Evolutionary conservation across 2,113 vertebrate species (phyloP).

Genomic region (Ictidomys tridecemlineatus): DNA sequence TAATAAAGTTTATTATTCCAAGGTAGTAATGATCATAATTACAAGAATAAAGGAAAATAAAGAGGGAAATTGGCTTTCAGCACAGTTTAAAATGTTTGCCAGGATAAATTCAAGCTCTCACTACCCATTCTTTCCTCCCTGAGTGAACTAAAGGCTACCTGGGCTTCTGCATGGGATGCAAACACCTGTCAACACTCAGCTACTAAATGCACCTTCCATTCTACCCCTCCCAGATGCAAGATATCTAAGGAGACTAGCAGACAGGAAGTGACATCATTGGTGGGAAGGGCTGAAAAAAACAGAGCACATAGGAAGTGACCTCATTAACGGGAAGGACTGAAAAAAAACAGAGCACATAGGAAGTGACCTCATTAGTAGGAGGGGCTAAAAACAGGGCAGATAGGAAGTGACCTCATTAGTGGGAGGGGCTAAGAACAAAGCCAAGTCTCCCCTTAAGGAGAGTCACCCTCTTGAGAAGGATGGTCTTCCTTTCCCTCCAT

Average conservation of each 20-base stretch:
- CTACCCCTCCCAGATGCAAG: no score
- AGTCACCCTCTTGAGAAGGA: not conserved
- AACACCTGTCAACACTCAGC: no score
- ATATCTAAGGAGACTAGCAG: not conserved
- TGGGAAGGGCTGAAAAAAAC: no score
- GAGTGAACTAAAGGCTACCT: no score
- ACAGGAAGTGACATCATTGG: no score
- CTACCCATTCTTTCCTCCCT: not conserved
- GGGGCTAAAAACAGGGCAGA: no score
- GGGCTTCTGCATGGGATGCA: no score
- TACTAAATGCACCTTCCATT: not conserved
- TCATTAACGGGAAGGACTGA: no score
- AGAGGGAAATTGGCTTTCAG: not conserved
- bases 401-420: not conserved
- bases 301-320: not conserved
- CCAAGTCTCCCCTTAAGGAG: not conserved
- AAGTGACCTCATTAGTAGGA: no score
- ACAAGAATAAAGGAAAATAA: not conserved
- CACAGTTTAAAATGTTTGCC: not conserved
- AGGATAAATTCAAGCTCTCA: no score
- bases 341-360: not conserved
- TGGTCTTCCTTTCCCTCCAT: not conserved
- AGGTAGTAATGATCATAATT: not conserved
- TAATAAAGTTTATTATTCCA: not conserved
- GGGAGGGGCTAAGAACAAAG: not conserved